Base-by-base conservation (phyloP, 1,140 invertebrate genomes). In the Oryctes rhinoceros region DNA sequence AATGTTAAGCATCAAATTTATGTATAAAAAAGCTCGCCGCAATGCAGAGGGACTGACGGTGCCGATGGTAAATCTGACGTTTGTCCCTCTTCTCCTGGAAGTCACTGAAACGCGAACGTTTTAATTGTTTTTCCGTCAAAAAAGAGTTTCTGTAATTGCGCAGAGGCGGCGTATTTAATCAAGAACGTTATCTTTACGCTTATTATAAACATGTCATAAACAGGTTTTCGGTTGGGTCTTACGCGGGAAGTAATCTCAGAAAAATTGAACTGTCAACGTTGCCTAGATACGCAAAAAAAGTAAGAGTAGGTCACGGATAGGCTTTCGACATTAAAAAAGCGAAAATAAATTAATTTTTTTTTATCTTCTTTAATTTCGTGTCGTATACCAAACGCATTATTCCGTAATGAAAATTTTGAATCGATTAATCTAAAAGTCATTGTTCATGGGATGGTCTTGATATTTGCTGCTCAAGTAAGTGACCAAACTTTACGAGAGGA, bases 191-290 rank as follows among this genome's bases (percentile, higher is more conserved):
- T 59, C 53, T 59, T 59, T 59, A 18, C 4, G 13, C 15, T n/a
- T 59, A 59, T 59, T 59, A 59, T 59, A 15, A 59, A 59, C 18
- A 18, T 59, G 53, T 59, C 53, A 18, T n/a, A n/a, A 59, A 59
- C 53, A 59, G 53, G 15, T 59, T 59, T 59, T 59, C 53, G 53
- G 53, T 18, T 59, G 53, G n/a, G 53, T 59, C 18, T n/a, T 59
- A 15, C 53, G 53, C 39, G 39, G 9, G 3, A 59, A 59, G n/a
- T 59, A 59, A 59, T 59, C 53, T 59, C 15, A 15, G 0, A 15
- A 59, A 59, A 59, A 59, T 59, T 59, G 53, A 59, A 59, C 15
- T 59, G 53, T 59, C 18, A 59, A 59, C 11, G 13, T 18, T 44
- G 39, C 39, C 39, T 44, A 30, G 39, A 44, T 44, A 44, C 39